Evolutionary conservation across 2,888 invertebrate species (phyloP), one percentile per base, ranked within the genome.

Genomic region (Aspidiotus rigidus): DNA sequence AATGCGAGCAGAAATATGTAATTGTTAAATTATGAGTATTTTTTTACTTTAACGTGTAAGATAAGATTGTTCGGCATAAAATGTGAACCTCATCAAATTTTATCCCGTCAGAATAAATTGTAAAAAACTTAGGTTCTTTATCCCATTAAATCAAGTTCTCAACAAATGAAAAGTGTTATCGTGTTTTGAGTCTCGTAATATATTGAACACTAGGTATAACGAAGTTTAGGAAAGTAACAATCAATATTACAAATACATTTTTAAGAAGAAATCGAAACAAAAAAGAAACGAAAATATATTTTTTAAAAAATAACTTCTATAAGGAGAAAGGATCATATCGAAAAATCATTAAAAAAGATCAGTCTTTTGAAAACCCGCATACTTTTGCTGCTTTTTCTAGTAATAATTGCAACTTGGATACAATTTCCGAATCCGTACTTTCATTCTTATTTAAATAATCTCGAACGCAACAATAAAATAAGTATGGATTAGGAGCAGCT

Each of bases 401-500:
- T 28, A 67, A 49, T 15, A n/a, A 28, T 53, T 60, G 15, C 10
- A 60, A 39, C 10, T 67, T 49, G 28, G 59, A n/a, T 15, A 28
- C 49, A 1, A 67, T 17, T 5, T 44, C 15, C 8, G 57, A 44
- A 6, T 67, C 67, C 10, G n/a, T 9, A 60, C 16, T 60, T 67
- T 11, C 15, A 8, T 39, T 44, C 13, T 44, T 60, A 15, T 42
- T 17, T n/a, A 67, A 39, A 49, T 59, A 67, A 9, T 59, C 67
- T 53, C 57, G 41, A 7, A 39, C 42, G 13, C 49, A 39, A 13
- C 57, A 59, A 40, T 49, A 15, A 39, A 67, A 67, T 53, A 49
- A 39, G 44, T 42, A 67, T 8, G 67, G 67, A 60, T 67, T 67
- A 8, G 67, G 67, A 59, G 67, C 44, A 7, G 67, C 59, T 16